Evolutionary conservation across 2,888 invertebrate genomes (phyloP).

Genomic region (Embidobia sp.): DNA sequence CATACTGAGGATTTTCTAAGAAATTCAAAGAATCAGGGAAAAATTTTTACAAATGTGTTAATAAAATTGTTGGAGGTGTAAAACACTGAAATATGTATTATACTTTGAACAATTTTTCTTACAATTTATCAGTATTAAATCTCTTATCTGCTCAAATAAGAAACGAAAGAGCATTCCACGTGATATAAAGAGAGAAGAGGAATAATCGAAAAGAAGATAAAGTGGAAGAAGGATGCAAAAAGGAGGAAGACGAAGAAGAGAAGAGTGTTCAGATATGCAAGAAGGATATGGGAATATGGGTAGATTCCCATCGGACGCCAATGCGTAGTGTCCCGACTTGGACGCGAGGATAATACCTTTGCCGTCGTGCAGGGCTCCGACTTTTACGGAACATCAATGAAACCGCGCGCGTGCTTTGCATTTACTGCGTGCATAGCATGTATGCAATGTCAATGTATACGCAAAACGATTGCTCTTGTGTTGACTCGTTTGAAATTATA

Average conservation of each 20-base stretch:
- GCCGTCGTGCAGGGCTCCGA: constrained; percentile 65
- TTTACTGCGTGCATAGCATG: constrained; percentile 66
- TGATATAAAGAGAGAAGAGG: constrained; percentile 43
- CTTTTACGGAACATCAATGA: constrained; percentile 69
- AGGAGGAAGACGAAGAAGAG: constrained; percentile 47
- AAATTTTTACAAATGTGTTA: no score
- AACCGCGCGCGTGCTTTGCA: constrained; percentile 69
- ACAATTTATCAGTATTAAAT: constrained; percentile 62
- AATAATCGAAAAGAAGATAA: constrained; percentile 57
- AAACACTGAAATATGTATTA: background rate
- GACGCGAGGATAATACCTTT: constrained; percentile 67
- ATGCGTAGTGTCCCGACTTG: constrained; percentile 60
- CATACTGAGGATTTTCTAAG: no score
- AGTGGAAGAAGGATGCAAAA: constrained; percentile 38
- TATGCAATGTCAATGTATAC: constrained; percentile 60
- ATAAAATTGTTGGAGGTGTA: no score
- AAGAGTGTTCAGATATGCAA: constrained; percentile 55
- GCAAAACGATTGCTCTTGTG: constrained; percentile 55
- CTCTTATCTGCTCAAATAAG: constrained; percentile 41
- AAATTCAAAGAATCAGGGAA: no score
- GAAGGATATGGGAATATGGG: constrained; percentile 67
- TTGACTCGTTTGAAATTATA: constrained; percentile 46
- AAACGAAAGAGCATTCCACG: constrained; percentile 32
- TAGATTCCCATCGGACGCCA: constrained; percentile 67
- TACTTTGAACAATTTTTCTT: constrained; percentile 14